These are phyloP conservation scores for Brachionus rubens DNA, from an alignment of 1,140 invertebrate genomes.

Conservation along the genomic window DNA sequence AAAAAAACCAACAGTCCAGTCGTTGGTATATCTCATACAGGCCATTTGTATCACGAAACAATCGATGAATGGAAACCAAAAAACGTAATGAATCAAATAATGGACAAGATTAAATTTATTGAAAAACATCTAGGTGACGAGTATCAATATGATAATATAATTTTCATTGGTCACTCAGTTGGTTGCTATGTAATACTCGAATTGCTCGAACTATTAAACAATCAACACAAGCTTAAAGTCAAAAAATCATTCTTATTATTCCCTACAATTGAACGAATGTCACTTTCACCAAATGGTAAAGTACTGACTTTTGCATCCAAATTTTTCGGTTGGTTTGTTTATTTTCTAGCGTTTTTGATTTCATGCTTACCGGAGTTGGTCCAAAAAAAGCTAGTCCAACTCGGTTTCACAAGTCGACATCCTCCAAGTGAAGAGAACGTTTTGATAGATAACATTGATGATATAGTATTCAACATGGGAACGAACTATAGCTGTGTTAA, in stretches of 20 bases:
- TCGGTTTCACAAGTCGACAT: slow-evolving; percentile 52
- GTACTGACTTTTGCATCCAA: slow-evolving; percentile 60
- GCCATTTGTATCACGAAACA: slow-evolving; percentile 54
- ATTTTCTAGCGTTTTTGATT: slow-evolving; percentile 65
- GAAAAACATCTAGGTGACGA: slow-evolving; percentile 56
- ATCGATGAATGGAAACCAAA: slow-evolving; percentile 38
- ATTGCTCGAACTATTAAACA: slow-evolving; percentile 64
- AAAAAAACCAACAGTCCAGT: slow-evolving; percentile 65
- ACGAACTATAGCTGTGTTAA: slow-evolving; percentile 2
- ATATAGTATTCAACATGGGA: slow-evolving; percentile 20
- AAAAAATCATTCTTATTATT: slow-evolving; percentile 68
- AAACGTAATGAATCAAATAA: slow-evolving; percentile 66
- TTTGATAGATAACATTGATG: neutral
- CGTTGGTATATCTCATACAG: slow-evolving; percentile 72
- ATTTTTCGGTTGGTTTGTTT: slow-evolving; percentile 63
- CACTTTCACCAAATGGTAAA: slow-evolving; percentile 68
- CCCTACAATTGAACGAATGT: slow-evolving; percentile 77
- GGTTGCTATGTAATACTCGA: slow-evolving; percentile 76
- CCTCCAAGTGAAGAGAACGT: slow-evolving; percentile 48
- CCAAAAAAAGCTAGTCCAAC: slow-evolving; percentile 51
- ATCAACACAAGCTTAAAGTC: slow-evolving; percentile 48
- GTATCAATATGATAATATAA: slow-evolving; percentile 56
- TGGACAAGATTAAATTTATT: slow-evolving; percentile 76
- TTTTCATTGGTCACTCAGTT: slow-evolving; percentile 79
- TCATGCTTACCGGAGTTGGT: slow-evolving; percentile 63